Percentiles rank a stretch among this genome's conserved stretches.
phyloP scores from a whole-genome alignment of 2,113 vertebrate genomes.

The Oncorhynchus keta region DNA sequence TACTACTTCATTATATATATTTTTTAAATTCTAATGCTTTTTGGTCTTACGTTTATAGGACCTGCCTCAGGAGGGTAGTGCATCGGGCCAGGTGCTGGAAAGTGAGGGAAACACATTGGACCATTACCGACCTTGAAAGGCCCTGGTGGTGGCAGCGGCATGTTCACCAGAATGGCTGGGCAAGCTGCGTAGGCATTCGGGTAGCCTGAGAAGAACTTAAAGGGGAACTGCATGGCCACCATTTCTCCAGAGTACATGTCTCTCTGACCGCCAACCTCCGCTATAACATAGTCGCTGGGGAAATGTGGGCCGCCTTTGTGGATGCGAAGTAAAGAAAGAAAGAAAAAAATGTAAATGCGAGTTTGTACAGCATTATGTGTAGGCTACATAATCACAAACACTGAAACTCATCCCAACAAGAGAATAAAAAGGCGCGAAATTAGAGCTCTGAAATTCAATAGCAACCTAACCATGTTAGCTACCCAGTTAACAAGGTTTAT shows the following conservation, averaged over 20 bases:
- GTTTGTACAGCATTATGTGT: too few species aligned
- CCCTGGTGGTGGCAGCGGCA: constrained; percentile 10
- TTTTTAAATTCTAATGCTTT: neutral
- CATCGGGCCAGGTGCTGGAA: neutral
- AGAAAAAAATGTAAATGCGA: too few species aligned
- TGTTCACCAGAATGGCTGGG: constrained; percentile 33
- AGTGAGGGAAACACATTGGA: constrained; percentile 12
- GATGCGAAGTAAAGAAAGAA: too few species aligned
- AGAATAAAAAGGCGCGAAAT: too few species aligned
- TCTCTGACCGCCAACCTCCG: neutral
- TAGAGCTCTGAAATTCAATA: too few species aligned
- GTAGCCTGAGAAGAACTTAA: constrained; percentile 18
- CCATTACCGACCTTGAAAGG: constrained; percentile 4
- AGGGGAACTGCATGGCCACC: constrained; percentile 19
- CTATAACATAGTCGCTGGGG: neutral
- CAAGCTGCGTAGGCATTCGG: constrained; percentile 10
- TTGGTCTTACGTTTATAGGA: constrained; percentile 31
- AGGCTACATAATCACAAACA: too few species aligned
- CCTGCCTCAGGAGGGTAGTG: constrained; percentile 11
- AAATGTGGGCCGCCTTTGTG: neutral
- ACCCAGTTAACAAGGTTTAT: too few species aligned
- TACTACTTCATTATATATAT: neutral
- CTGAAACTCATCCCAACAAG: too few species aligned
- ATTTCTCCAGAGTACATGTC: constrained; percentile 10
- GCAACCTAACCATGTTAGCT: too few species aligned